A percentile compares a stretch with the other conserved stretches of the same genome.
These are phyloP conservation scores for Hedychridium roseum DNA, from an alignment of 2,888 invertebrate genomes.

Conservation along the genomic window DNA sequence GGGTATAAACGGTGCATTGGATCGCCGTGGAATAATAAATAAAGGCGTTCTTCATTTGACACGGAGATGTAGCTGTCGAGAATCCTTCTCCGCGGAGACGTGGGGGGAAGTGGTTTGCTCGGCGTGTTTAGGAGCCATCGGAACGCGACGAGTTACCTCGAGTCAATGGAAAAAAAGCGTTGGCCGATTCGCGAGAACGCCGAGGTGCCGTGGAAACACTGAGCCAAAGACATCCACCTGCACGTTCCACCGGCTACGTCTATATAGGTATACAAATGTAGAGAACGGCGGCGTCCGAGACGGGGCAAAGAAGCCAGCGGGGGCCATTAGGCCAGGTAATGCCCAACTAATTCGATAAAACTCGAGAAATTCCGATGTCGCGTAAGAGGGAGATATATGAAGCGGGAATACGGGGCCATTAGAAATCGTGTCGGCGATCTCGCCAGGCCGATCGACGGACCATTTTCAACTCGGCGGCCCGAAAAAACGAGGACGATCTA, in stretches of 20 bases:
- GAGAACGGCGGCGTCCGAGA: neutral
- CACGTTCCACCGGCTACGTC: neutral
- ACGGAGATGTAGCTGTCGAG: no score
- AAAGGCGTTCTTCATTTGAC: no score
- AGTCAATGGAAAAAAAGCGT: constrained; percentile 51
- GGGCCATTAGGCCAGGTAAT: no score
- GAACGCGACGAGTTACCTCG: constrained; percentile 50
- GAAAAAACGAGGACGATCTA: no score
- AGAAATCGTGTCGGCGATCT: no score
- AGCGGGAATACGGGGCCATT: no score
- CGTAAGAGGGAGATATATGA: constrained; percentile 51
- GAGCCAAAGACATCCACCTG: neutral
- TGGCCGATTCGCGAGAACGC: constrained; percentile 54
- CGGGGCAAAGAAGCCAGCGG: constrained; percentile 4
- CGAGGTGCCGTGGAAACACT: constrained; percentile 48
- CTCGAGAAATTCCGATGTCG: constrained; percentile 59
- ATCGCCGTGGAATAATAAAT: no score
- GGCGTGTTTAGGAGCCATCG: constrained; percentile 54
- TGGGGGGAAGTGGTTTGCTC: no score
- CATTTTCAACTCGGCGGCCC: no score
- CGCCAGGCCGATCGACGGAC: no score
- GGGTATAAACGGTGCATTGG: no score
- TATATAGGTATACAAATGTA: neutral
- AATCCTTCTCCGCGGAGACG: no score
- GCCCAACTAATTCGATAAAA: constrained; percentile 61